A percentile compares a stretch with the other conserved stretches of the same genome.
Evolutionary conservation across 92 coral and sea anemone species (phyloP).

Genomic region (Porites cylindrica): DNA sequence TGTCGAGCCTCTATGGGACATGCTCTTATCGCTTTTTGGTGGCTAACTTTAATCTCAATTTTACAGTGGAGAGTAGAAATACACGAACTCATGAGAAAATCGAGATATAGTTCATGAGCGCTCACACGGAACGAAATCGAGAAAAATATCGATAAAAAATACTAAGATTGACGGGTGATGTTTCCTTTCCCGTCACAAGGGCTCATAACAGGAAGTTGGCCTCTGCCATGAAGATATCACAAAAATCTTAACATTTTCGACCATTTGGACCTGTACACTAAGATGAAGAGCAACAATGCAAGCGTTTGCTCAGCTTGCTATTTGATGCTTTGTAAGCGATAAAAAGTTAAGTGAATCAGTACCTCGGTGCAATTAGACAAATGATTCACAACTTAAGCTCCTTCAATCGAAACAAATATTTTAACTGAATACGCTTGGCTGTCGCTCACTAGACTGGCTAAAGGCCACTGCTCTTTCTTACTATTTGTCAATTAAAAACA

Average conservation of each 20-base stretch:
- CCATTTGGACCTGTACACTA: constrained; percentile 32
- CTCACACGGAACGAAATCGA: constrained; percentile 61
- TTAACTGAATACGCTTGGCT: constrained; percentile 55
- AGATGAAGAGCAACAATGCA: constrained; percentile 53
- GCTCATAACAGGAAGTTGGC: constrained; percentile 88
- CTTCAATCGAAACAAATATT: constrained; percentile 90
- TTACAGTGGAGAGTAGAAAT: constrained; percentile 35
- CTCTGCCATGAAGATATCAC: constrained; percentile 87
- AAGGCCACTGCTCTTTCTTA: constrained; percentile 24
- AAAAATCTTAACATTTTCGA: constrained; percentile 85
- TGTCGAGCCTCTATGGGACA: constrained; percentile 1
- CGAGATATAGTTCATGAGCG: constrained; percentile 45
- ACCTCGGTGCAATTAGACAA: constrained; percentile 79
- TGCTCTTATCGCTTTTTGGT: constrained; percentile 17
- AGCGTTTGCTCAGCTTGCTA: constrained; percentile 79
- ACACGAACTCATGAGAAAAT: constrained; percentile 34
- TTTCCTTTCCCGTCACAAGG: constrained; percentile 60
- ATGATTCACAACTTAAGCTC: constrained; percentile 87
- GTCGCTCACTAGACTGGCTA: constrained; percentile 38
- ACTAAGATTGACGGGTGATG: constrained; percentile 51
- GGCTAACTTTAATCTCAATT: constrained; percentile 41
- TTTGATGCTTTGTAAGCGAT: constrained; percentile 84
- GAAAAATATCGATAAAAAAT: constrained; percentile 71
- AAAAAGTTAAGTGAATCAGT: constrained; percentile 64
- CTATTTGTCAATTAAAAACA: constrained; percentile 31